Conservation (phyloP, 2,888 invertebrate genomes). For the Carterocephalus palaemon region DNA sequence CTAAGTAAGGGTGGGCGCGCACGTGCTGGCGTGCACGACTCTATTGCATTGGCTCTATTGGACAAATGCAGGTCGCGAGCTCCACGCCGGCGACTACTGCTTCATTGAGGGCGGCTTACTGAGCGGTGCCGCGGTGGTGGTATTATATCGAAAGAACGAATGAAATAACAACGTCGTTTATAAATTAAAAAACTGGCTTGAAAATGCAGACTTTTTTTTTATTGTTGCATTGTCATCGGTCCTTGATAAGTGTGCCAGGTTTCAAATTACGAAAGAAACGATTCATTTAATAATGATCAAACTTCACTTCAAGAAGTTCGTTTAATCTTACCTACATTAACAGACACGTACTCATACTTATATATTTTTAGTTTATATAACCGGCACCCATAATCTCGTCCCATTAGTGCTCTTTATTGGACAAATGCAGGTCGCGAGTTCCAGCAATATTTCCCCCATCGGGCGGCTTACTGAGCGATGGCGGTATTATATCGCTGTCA, state of each 20-base stretch:
- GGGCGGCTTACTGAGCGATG: slow-evolving; percentile 64
- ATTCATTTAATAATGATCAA: too few species aligned
- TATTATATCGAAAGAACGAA: slow-evolving; percentile 62
- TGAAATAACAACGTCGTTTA: too few species aligned
- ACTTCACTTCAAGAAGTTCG: too few species aligned
- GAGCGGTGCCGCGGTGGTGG: slow-evolving; percentile 61
- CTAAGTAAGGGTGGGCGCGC: slow-evolving; percentile 14
- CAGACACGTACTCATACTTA: too few species aligned
- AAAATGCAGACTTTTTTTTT: too few species aligned
- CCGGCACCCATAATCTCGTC: too few species aligned
- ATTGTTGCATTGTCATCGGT: too few species aligned
- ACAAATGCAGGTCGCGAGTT: slow-evolving; percentile 40
- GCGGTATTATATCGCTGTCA: slow-evolving; percentile 63
- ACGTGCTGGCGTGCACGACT: slow-evolving; percentile 17
- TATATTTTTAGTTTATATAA: too few species aligned
- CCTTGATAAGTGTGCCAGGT: too few species aligned
- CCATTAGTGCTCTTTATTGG: slow-evolving; percentile 23
- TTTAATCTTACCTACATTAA: too few species aligned
- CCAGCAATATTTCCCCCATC: slow-evolving; percentile 68
- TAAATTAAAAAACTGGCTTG: too few species aligned
- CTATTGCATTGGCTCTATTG: slow-evolving; percentile 20
- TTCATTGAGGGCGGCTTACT: slow-evolving; percentile 65
- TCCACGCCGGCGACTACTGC: slow-evolving; percentile 60
- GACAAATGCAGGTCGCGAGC: slow-evolving; percentile 40
- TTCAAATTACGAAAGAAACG: too few species aligned